These are phyloP conservation scores for Procavia capensis DNA, from an alignment of 2,113 vertebrate genomes.

Conservation along the genomic window DNA sequence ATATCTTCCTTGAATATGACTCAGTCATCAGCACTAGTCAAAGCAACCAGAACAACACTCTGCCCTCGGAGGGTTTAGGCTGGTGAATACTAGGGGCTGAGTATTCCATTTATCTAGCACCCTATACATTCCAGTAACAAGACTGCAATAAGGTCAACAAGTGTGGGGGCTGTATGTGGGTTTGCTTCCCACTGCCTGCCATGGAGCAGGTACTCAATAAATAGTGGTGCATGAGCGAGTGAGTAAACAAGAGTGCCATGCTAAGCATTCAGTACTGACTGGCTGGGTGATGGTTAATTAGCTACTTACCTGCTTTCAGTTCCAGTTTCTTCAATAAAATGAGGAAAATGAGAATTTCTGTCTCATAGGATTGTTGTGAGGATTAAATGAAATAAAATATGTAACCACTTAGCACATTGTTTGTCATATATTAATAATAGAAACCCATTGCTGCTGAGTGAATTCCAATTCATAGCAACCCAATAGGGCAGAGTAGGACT, in stretches of 20 bases:
- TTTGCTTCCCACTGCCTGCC: background rate
- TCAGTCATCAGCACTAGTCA: background rate
- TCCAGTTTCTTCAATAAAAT: background rate
- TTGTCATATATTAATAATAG: background rate
- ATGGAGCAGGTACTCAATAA: background rate
- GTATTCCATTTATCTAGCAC: background rate
- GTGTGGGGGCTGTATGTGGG: background rate
- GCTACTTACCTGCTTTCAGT: background rate
- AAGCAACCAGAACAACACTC: accelerated
- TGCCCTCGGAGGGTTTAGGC: background rate
- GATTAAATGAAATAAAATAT: background rate
- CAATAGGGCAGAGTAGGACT: too few relatives aligned
- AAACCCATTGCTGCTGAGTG: too few relatives aligned
- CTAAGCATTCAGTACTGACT: background rate
- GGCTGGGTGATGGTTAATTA: background rate
- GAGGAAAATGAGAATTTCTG: background rate
- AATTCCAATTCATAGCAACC: too few relatives aligned
- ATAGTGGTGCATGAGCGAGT: background rate
- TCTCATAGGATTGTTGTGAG: background rate
- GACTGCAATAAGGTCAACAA: background rate
- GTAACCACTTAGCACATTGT: background rate
- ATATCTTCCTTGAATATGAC: background rate
- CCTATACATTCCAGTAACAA: background rate
- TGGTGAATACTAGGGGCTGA: background rate
- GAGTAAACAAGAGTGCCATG: background rate